Conservation (phyloP, 2,888 invertebrate species). For the Folsomia manolachei region DNA sequence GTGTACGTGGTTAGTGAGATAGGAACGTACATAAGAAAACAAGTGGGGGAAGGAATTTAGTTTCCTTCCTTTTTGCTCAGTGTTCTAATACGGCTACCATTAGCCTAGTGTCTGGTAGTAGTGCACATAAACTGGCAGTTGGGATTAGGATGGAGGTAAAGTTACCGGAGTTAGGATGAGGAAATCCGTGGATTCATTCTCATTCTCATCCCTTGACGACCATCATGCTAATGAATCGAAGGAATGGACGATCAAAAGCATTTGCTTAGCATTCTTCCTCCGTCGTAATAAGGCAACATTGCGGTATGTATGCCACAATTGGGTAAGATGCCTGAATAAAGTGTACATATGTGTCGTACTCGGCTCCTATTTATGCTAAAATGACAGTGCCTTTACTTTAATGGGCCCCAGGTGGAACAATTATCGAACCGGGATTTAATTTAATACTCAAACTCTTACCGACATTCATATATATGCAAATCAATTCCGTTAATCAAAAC, state of each 20-base stretch:
- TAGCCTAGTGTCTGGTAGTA: too few relatives aligned
- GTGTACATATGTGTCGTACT: too few relatives aligned
- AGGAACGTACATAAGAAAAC: neutral
- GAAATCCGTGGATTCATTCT: neutral
- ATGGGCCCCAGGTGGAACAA: conserved; percentile 16
- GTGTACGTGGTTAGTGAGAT: neutral
- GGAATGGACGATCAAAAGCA: too few relatives aligned
- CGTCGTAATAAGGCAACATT: too few relatives aligned
- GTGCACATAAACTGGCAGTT: too few relatives aligned
- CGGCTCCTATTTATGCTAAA: too few relatives aligned
- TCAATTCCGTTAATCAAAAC: conserved; percentile 19
- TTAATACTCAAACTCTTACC: too few relatives aligned
- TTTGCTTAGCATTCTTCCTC: too few relatives aligned
- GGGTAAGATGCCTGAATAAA: too few relatives aligned
- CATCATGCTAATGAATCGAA: conserved; percentile 2
- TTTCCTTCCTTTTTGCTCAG: neutral
- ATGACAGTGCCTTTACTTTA: neutral
- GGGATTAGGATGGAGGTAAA: neutral
- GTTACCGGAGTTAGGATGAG: neutral
- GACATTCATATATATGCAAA: conserved; percentile 12
- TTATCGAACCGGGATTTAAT: conserved; percentile 6
- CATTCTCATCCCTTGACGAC: neutral
- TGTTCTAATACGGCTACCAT: too few relatives aligned
- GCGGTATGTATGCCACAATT: neutral
- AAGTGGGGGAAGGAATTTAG: neutral